Evolutionary conservation across 2,797 vertebrate species (phyloP), one percentile per base, ranked within the genome.

Genomic region (Zenarchopterus dispar): DNA sequence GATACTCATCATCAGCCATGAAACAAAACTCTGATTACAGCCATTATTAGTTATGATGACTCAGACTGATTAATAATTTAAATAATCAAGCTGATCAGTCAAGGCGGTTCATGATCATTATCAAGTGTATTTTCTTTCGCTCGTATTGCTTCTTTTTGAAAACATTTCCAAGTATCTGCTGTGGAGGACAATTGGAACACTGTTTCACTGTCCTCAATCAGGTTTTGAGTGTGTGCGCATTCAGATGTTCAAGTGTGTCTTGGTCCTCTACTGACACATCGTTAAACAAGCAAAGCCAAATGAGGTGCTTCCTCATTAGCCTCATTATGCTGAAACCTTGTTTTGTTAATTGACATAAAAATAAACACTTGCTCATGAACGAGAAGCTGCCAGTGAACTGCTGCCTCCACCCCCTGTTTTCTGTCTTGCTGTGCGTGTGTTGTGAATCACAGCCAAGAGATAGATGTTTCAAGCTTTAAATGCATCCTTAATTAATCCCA

Each of bases 331-430:
- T 75, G 61, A 87, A 87, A 64, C 75, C 84, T 83, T 80, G 85
- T 88, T 87, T 83, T 75, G 71, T 77, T 90, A 87, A 91, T 87
- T 90, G 85, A 88, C 84, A 86, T 77, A 77, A 89, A 88, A 89
- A 88, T 81, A 90, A 91, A 88, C 80, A 84, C 75, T 87, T 56
- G 71, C 78, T 78, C 31, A 71, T 80, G 80, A 78, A 86, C 78
- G 67, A 86, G 62, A 82, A 77, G 48, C 69, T 79, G 76, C 53
- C 78, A 84, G 70, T 81, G 82, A 87, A 51, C 24, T 23, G 17
- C 39, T 57, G 58, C 61, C 69, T 67, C 68, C 66, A 61, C 75
- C 64, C 54, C 15, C 45, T 64, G 23, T 59, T 72, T 64, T 64
- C 22, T 62, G 52, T 69, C 42, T 21, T 28, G 18, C 39, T 43